Evolutionary conservation across 2,888 invertebrate genomes (phyloP), one percentile per base, ranked within the genome.

Genomic region (Electrophaes corylata): DNA sequence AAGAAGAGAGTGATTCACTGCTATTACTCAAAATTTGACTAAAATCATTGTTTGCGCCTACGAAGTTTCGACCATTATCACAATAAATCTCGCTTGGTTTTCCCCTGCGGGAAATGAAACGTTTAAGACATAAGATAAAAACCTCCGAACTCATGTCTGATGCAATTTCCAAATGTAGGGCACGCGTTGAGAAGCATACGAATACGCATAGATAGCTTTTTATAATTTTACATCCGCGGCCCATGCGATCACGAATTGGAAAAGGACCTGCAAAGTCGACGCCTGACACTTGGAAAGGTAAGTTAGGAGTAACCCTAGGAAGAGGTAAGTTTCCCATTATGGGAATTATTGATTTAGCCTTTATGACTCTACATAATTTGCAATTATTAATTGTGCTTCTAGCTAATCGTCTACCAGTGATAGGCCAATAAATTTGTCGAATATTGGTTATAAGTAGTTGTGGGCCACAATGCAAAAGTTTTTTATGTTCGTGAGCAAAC

Each of bases 201-300:
- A 29, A 44, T 16, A 29, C 11, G 16, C 41, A 41, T 5, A 41
- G 23, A 8, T 41, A 41, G 5, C 41, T 41, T 12, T 41, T 41
- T 16, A 31, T 44, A 10, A 44, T 44, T 44, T 44, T 29, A 44
- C 26, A 44, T 16, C 29, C 41, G 23, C 41, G 41, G 3, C 41
- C 41, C 12, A 23, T 4, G 8, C 41, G 41, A 41, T 41, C 41
- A 41, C 41, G 41, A 6, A 41, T 41, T 23, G 41, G 41, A 41
- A 41, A 41, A 0, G 41, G 41, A n/a, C n/a, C n/a, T n/a, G n/a
- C n/a, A n/a, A n/a, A n/a, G n/a, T n/a, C n/a, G n/a, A n/a, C n/a
- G n/a, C n/a, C n/a, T n/a, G n/a, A n/a, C n/a, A n/a, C n/a, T n/a
- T n/a, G n/a, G n/a, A n/a, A n/a, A n/a, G n/a, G n/a, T n/a, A n/a